Evolutionary conservation across 2,888 invertebrate genomes (phyloP).

Genomic region (Stegana nigrithorax): DNA sequence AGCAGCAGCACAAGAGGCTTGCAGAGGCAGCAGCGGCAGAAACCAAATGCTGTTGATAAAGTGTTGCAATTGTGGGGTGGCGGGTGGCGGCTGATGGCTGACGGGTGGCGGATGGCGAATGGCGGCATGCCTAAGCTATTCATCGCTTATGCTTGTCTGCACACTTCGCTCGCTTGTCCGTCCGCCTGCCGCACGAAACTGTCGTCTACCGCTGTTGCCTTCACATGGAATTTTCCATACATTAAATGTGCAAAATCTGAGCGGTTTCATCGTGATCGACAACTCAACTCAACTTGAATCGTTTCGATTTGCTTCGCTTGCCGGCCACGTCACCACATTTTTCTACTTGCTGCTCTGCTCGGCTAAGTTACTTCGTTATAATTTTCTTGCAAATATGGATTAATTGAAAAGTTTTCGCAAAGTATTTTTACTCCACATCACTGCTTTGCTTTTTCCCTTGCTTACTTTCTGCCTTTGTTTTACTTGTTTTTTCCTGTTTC

Average conservation of each 20-base stretch:
- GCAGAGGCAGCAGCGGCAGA: too few relatives aligned
- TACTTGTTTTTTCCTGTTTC: too few relatives aligned
- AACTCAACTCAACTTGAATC: background rate
- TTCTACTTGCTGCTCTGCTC: too few relatives aligned
- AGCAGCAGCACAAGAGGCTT: too few relatives aligned
- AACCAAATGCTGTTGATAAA: too few relatives aligned
- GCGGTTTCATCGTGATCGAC: too few relatives aligned
- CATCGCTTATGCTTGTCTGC: background rate
- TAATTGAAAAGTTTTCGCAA: conserved; percentile 60
- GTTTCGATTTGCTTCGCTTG: background rate
- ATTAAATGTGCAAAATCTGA: background rate
- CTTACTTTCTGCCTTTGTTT: too few relatives aligned
- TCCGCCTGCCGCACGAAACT: too few relatives aligned
- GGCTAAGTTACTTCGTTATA: conserved; percentile 50
- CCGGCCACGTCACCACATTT: background rate
- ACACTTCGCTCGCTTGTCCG: too few relatives aligned
- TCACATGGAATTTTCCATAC: conserved; percentile 40
- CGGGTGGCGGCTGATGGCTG: background rate
- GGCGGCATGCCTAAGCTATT: background rate
- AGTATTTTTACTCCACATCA: conserved; percentile 41
- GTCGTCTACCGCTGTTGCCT: too few relatives aligned
- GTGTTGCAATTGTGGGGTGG: conserved; percentile 26
- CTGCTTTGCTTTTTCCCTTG: too few relatives aligned
- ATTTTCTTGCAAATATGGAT: conserved; percentile 53
- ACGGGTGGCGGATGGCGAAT: too few relatives aligned